Evolutionary conservation across 1,140 invertebrate species (phyloP).

Genomic region (Lordiphosa collinella): DNA sequence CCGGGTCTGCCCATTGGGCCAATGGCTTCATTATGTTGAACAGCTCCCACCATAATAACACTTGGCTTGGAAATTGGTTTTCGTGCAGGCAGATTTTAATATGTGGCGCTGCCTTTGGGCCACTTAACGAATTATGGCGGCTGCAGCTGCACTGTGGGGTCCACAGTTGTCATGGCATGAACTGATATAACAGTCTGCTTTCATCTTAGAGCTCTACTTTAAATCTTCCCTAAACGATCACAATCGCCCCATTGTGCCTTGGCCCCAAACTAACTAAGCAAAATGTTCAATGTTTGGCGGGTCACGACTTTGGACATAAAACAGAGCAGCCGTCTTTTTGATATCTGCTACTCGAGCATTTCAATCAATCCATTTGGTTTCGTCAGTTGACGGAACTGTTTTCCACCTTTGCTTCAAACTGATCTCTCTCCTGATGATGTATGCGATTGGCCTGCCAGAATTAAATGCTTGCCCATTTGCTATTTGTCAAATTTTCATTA

Average conservation of each 20-base stretch:
- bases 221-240: background rate
- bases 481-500: conserved; percentile 76
- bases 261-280: conserved; percentile 14
- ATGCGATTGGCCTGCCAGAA: conserved; percentile 49
- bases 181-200: no score
- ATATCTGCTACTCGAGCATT: conserved; percentile 4
- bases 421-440: conserved; percentile 31
- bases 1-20: conserved; percentile 30
- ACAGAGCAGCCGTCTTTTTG: conserved; percentile 31
- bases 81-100: conserved; percentile 61
- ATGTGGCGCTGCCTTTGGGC: conserved; percentile 49
- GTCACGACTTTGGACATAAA: conserved; percentile 66
- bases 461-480: conserved; percentile 56
- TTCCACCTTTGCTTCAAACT: conserved; percentile 2
- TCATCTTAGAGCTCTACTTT: background rate
- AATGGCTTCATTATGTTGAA: conserved; percentile 66
- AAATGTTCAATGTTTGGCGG: conserved; percentile 66
- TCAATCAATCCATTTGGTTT: conserved; percentile 27
- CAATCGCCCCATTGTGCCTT: background rate
- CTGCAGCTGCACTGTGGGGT: conserved; percentile 1
- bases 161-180: no score
- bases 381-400: conserved; percentile 55
- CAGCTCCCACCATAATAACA: conserved; percentile 61
- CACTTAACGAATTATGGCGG: conserved; percentile 22
- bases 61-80: conserved; percentile 53